A percentile compares a stretch with the other conserved stretches of the same genome.
Evolutionary conservation across 2,797 vertebrate genomes (phyloP).

Genomic region (Halcyon leucocephala): DNA sequence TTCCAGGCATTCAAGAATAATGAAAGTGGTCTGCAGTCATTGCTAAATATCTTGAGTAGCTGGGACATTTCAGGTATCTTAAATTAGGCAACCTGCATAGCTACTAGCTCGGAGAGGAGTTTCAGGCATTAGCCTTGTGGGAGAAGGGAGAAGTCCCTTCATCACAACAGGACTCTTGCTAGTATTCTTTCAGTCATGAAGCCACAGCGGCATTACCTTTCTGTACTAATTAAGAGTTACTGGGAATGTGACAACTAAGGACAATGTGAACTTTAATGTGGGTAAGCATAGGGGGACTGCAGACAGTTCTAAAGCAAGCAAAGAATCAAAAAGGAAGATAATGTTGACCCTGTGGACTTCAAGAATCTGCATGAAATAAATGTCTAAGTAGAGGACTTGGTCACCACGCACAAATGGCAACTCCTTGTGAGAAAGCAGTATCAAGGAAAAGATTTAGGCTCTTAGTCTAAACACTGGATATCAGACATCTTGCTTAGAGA

Average conservation of each 20-base stretch:
- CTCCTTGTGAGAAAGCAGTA: background rate
- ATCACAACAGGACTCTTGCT: background rate
- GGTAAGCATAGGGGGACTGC: constrained; percentile 38
- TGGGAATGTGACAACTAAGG: constrained; percentile 71
- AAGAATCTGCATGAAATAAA: constrained; percentile 33
- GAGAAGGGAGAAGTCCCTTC: constrained; percentile 4
- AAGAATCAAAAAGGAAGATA: constrained; percentile 36
- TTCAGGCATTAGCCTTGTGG: constrained; percentile 47
- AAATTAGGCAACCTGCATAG: background rate
- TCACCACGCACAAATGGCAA: background rate
- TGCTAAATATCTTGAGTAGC: background rate
- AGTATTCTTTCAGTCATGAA: background rate
- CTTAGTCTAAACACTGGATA: background rate
- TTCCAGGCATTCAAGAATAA: background rate
- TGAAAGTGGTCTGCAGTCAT: background rate
- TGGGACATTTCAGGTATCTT: background rate
- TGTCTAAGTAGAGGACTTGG: background rate
- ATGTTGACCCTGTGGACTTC: background rate
- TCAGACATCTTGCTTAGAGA: background rate
- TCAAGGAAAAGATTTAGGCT: background rate
- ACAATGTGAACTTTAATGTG: constrained; percentile 66
- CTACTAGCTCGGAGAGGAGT: constrained; percentile 5
- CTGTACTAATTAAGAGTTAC: constrained; percentile 69
- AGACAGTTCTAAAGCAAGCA: constrained; percentile 51
- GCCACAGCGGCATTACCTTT: constrained; percentile 31